A percentile compares a stretch with the other conserved stretches of the same genome.
These are phyloP conservation scores for Bos javanicus DNA, from an alignment of 2,113 vertebrate genomes.

Conservation along the genomic window DNA sequence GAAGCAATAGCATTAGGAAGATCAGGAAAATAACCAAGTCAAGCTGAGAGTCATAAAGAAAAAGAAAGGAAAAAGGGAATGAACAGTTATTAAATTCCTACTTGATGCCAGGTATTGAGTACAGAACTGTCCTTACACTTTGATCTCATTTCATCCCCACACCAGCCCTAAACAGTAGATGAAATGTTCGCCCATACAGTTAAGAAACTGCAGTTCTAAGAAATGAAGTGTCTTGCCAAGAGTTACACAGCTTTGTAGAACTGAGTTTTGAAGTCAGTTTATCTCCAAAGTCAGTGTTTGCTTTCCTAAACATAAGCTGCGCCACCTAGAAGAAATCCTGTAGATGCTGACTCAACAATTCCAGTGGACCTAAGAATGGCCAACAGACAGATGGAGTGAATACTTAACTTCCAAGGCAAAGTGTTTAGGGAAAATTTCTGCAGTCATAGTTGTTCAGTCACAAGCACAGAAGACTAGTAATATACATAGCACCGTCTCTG, in stretches of 20 bases:
- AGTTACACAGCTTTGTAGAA: not conserved
- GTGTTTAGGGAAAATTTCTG: not conserved
- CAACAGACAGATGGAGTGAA: not conserved
- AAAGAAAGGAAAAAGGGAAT: not conserved
- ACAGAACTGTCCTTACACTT: not conserved
- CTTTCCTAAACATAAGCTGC: not conserved
- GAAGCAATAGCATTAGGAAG: not conserved
- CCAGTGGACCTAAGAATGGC: not conserved
- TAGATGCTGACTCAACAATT: not conserved
- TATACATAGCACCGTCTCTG: not conserved
- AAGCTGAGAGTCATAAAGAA: not conserved
- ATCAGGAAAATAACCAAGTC: not conserved
- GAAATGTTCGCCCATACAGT: not conserved
- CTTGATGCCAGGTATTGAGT: not conserved
- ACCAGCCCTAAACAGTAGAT: not conserved
- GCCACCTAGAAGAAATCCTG: not conserved
- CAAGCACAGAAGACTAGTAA: not conserved
- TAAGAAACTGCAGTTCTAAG: not conserved
- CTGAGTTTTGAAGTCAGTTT: not conserved
- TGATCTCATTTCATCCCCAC: not conserved
- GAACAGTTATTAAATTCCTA: not conserved
- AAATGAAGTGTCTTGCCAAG: not conserved
- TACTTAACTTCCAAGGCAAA: not conserved
- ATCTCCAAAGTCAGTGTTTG: not conserved
- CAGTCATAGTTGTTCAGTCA: not conserved